Evolutionary conservation across 2,888 invertebrate species (phyloP).

Genomic region (Protophormia terraenovae): DNA sequence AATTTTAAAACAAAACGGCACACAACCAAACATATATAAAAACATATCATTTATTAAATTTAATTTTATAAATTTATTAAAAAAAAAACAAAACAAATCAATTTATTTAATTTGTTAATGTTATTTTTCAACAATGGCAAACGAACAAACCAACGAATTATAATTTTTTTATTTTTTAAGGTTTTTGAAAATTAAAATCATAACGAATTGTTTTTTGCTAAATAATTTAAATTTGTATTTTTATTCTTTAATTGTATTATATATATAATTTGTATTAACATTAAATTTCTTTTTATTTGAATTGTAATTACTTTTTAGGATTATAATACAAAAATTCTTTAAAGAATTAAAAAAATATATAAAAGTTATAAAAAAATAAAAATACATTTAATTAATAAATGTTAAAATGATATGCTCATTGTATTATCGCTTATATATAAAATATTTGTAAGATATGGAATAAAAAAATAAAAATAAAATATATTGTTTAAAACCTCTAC

Average conservation of each 20-base stretch:
- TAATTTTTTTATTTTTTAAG: constrained; percentile 21
- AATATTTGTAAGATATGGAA: constrained; percentile 14
- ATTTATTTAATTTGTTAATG: neutral
- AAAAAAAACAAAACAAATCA: too few species aligned
- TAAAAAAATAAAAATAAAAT: constrained; percentile 17
- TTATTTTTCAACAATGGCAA: constrained; percentile 29
- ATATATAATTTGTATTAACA: constrained; percentile 29
- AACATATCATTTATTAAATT: constrained; percentile 57
- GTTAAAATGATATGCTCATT: constrained; percentile 25
- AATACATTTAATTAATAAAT: neutral
- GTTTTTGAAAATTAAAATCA: neutral
- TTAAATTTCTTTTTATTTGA: neutral
- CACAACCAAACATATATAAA: constrained; percentile 67
- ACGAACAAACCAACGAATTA: constrained; percentile 71
- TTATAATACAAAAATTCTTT: constrained; percentile 30
- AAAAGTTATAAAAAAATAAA: neutral
- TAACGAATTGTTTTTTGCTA: constrained; percentile 5
- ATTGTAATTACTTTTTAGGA: neutral
- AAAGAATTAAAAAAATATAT: constrained; percentile 6
- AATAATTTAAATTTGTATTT: neutral
- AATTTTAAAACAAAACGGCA: constrained; percentile 6
- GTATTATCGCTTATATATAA: constrained; percentile 40
- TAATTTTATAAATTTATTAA: neutral
- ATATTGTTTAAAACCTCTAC: constrained; percentile 41
- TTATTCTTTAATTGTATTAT: constrained; percentile 28